A percentile compares a stretch with the other conserved stretches of the same genome.
Conservation (phyloP, 2,888 invertebrate species). For the Ophion costatus region DNA sequence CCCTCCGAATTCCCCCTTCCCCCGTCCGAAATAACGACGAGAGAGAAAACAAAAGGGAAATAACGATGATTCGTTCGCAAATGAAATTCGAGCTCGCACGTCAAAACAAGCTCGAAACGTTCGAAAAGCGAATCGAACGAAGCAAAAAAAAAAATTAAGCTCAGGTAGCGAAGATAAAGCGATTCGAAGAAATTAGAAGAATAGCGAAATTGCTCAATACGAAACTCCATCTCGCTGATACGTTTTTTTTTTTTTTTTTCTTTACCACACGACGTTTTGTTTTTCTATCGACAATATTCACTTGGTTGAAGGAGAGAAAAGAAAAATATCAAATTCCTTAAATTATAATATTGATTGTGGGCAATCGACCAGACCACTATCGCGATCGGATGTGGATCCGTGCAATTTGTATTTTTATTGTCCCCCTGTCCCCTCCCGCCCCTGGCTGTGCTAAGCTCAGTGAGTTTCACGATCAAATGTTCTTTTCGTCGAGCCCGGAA, state of each 20-base stretch:
- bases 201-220: conserved; percentile 48
- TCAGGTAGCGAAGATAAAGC: background rate
- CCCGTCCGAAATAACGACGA: conserved; percentile 22
- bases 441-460: conserved; percentile 62
- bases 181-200: conserved; percentile 9
- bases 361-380: conserved; percentile 30
- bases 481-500: conserved; percentile 29
- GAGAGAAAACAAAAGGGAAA: background rate
- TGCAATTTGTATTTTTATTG: conserved; percentile 66
- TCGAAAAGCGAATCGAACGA: background rate
- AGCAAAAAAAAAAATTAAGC: background rate
- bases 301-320: background rate
- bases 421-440: conserved; percentile 24
- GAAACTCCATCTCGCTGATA: conserved; percentile 10
- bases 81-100: background rate
- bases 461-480: conserved; percentile 49
- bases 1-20: conserved; percentile 29
- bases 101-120: background rate
- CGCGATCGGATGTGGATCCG: conserved; percentile 50
- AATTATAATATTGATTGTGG: conserved; percentile 23
- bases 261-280: conserved; percentile 18
- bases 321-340: background rate
- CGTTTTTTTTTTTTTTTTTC: conserved; percentile 13
- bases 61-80: background rate
- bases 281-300: background rate